Base-by-base conservation (phyloP, 37 sponge, comb jelly and placozoan genomes). In the Cliona cf. orientalis region DNA sequence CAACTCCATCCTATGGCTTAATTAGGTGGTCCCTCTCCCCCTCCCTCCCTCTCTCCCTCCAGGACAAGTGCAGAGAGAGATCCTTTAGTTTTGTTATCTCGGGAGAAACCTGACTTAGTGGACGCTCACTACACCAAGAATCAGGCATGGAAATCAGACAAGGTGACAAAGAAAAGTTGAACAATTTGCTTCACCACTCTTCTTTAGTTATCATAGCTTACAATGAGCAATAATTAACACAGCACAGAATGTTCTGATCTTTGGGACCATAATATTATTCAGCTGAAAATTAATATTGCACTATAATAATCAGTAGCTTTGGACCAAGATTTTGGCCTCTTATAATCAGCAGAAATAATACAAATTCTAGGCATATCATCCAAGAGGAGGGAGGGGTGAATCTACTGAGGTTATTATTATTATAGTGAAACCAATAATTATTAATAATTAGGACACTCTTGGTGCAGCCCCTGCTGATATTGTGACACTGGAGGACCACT, bases 51-150 rank as follows among this genome's bases (percentile, higher is more conserved):
- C 38, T 19, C 53, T 33, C 2, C 12, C 43, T 43, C 2, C 71
- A 92, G 96, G 45, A 96, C 96, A 3, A 93, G 88, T 53, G 41
- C 81, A n/a, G 91, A 93, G n/a, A 81, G 96, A 58, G 96, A 96
- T 57, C 93, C 96, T 33, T 41, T 96, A 31, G 64, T 96, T 19
- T 25, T 86, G 34, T 67, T 89, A 39, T 92, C 96, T 36, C 74
- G 96, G 33, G 60, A 42, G 23, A 72, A 86, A 11, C 93, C 96
- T 21, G 46, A 65, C 25, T 44, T 86, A 35, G 92, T 93, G 34
- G 80, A 96, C 69, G 96, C 96, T 71, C 80, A 86, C 0, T 96
- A 96, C 75, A 96, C 96, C 2, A 96, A 93, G 69, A 96, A 96
- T 77, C 96, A 96, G 71, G 96, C 96, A 72, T 96, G 96, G 96